These are phyloP conservation scores for Poeciliopsis occidentalis DNA, from an alignment of 2,113 vertebrate species.

Conservation along the genomic window DNA sequence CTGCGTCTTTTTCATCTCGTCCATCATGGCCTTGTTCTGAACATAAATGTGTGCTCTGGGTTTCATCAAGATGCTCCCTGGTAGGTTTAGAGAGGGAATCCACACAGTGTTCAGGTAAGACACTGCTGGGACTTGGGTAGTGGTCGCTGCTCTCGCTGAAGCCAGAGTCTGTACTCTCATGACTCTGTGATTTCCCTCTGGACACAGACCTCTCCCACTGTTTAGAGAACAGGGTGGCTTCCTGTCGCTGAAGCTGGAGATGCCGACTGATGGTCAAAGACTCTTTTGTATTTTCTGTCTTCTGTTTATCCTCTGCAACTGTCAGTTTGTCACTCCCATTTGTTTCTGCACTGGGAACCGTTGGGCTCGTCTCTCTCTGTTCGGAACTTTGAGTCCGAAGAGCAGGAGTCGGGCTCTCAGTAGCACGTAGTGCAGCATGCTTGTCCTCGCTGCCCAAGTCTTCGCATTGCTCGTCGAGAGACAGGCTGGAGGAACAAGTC, in stretches of 20 bases:
- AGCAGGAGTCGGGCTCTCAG: conserved; percentile 23
- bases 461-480: conserved; percentile 58
- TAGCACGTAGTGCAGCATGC: conserved; percentile 16
- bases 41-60: not conserved
- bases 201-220: conserved; percentile 79
- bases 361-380: conserved; percentile 38
- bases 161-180: conserved; percentile 95
- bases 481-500: conserved; percentile 51
- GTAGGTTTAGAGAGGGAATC: conserved; percentile 78
- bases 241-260: conserved; percentile 83
- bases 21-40: conserved; percentile 44
- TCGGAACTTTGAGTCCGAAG: conserved; percentile 18
- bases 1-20: conserved; percentile 42
- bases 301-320: conserved; percentile 27
- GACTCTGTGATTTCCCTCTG: conserved; percentile 87
- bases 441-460: conserved; percentile 51
- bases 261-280: conserved; percentile 62
- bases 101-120: conserved; percentile 77
- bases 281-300: conserved; percentile 60
- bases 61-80: conserved; percentile 48
- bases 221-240: conserved; percentile 82
- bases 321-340: conserved; percentile 12
- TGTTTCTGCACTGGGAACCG: conserved; percentile 18
- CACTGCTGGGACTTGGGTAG: conserved; percentile 79
- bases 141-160: conserved; percentile 92